Evolutionary conservation across 2,113 vertebrate genomes (phyloP).

Genomic region (Carollia perspicillata): DNA sequence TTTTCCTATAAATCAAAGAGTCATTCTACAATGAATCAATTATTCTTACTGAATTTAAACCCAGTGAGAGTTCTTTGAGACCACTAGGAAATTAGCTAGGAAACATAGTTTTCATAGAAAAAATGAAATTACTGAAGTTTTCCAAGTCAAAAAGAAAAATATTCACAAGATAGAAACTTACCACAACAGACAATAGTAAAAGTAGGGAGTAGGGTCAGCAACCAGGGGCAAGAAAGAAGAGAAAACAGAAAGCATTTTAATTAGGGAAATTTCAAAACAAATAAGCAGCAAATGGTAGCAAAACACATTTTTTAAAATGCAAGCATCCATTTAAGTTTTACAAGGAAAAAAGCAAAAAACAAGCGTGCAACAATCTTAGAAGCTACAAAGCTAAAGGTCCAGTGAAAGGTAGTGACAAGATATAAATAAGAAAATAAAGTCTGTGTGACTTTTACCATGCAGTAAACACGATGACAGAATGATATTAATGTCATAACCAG

Average conservation of each 20-base stretch:
- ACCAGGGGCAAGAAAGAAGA: conserved; percentile 95
- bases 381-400: conserved; percentile 79
- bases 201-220: conserved; percentile 97
- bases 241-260: conserved; percentile 99
- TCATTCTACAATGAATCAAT: conserved; percentile 15
- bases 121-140: conserved; percentile 76
- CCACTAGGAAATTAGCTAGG: conserved; percentile 73
- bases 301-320: conserved; percentile 82
- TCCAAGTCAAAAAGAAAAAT: conserved; percentile 80
- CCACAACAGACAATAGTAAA: conserved; percentile 99
- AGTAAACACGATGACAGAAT: conserved; percentile 84
- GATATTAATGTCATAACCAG: conserved; percentile 87
- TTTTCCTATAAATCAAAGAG: neutral
- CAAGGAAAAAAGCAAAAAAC: conserved; percentile 74
- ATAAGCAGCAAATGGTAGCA: conserved; percentile 87
- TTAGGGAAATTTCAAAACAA: conserved; percentile 93
- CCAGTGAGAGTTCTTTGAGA: conserved; percentile 54
- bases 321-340: conserved; percentile 83
- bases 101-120: conserved; percentile 79
- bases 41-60: conserved; percentile 59
- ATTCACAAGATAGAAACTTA: conserved; percentile 96
- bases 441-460: conserved; percentile 88
- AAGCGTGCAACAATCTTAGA: conserved; percentile 83
- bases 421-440: conserved; percentile 78
- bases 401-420: conserved; percentile 77